These are phyloP conservation scores for Drosophila elegans DNA, from an alignment of 1,140 invertebrate species.

Conservation along the genomic window DNA sequence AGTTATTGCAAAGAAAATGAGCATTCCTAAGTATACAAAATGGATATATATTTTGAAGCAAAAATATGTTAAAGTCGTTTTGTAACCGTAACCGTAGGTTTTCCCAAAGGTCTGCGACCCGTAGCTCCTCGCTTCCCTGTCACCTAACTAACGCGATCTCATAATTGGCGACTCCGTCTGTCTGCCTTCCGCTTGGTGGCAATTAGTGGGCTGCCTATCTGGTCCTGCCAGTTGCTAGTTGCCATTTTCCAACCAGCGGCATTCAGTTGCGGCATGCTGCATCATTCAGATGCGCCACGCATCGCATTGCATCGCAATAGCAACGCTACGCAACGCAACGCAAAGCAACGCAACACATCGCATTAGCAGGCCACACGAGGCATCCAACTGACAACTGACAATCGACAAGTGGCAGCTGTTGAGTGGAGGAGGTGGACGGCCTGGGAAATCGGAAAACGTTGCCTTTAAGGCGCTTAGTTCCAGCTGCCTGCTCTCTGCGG, in stretches of 20 bases:
- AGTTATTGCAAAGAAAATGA: too few species aligned
- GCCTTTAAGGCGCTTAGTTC: conserved; percentile 53
- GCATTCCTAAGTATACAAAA: too few species aligned
- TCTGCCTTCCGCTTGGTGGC: conserved; percentile 12
- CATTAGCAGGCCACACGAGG: conserved; percentile 73
- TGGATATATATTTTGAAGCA: too few species aligned
- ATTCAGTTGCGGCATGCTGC: conserved; percentile 59
- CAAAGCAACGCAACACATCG: conserved; percentile 51
- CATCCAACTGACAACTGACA: conserved; percentile 74
- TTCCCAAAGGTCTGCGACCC: background rate
- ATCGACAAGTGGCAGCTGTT: conserved; percentile 46
- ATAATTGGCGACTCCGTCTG: background rate
- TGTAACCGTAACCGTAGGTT: background rate
- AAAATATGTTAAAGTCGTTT: background rate
- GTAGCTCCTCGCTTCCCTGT: background rate
- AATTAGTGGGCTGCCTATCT: conserved; percentile 44
- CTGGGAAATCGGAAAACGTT: background rate
- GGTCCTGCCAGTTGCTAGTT: conserved; percentile 9
- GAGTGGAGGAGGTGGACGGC: background rate
- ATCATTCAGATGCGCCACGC: conserved; percentile 68
- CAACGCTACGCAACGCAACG: conserved; percentile 15
- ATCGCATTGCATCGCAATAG: conserved; percentile 51
- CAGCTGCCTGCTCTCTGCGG: background rate
- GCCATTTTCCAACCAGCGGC: conserved; percentile 18
- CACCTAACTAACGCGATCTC: conserved; percentile 6